Evolutionary conservation across 2,888 invertebrate genomes (phyloP).

Genomic region (Ochropleura plecta): DNA sequence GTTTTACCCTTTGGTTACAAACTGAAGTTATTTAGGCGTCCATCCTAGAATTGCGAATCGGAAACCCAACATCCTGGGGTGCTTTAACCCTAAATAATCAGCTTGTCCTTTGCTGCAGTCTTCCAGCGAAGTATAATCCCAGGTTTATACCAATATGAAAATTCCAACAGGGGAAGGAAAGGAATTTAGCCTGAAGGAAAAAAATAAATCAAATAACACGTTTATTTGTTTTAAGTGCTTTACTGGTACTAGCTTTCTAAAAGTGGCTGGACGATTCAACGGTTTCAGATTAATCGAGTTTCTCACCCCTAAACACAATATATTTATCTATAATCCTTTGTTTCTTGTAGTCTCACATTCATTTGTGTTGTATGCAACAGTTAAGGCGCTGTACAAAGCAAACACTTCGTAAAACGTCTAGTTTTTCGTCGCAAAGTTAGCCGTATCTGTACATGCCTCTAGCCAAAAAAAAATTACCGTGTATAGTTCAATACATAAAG

Average conservation of each 20-base stretch:
- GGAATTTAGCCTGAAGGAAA: background rate
- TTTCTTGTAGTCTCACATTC: background rate
- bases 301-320: background rate
- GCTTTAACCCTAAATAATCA: background rate
- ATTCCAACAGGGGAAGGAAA: background rate
- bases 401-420: too few species aligned
- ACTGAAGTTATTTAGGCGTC: too few species aligned
- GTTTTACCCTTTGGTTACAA: too few species aligned
- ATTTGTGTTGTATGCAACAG: background rate
- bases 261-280: background rate
- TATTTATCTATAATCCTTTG: background rate
- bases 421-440: too few species aligned
- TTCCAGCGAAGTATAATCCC: background rate
- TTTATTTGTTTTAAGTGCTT: background rate
- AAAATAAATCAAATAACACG: background rate
- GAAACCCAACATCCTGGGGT: too few species aligned
- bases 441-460: too few species aligned
- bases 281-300: background rate
- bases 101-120: background rate
- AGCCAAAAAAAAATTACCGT: too few species aligned
- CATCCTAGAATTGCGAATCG: too few species aligned
- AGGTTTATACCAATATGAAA: background rate
- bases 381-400: too few species aligned
- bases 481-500: too few species aligned
- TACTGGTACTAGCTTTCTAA: background rate